Conservation (phyloP, 2,888 invertebrate species). For the Oscheius onirici region DNA sequence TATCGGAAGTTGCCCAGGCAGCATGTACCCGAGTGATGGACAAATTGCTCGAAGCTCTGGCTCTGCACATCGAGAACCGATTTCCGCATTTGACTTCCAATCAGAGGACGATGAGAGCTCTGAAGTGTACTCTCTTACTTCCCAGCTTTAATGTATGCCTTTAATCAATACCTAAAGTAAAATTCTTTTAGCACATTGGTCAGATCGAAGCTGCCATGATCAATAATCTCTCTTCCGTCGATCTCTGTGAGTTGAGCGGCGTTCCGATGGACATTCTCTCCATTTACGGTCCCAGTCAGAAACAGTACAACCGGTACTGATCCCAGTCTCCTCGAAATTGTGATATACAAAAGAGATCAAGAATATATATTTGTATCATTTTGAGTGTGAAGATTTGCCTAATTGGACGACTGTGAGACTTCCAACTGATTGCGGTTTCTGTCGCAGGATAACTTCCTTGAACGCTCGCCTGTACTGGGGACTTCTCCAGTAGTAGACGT, state of each 20-base stretch:
- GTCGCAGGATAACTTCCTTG: background rate
- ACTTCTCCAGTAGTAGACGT: background rate
- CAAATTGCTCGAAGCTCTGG: conserved; percentile 48
- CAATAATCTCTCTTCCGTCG: conserved; percentile 48
- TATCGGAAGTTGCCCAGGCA: conserved; percentile 42
- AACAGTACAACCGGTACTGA: conserved; percentile 7
- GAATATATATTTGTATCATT: background rate
- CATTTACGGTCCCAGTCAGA: conserved; percentile 34
- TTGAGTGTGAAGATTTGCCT: background rate
- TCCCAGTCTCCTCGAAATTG: background rate
- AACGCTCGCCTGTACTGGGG: background rate
- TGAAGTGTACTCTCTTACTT: conserved; percentile 54
- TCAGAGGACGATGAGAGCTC: conserved; percentile 46
- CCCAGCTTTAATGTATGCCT: conserved; percentile 55
- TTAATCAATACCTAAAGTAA: background rate
- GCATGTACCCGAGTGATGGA: conserved; percentile 43
- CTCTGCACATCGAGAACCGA: conserved; percentile 45
- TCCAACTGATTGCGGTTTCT: background rate
- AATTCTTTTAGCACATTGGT: conserved; percentile 53
- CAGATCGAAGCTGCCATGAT: conserved; percentile 56
- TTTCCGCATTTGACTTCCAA: conserved; percentile 46
- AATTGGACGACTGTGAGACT: background rate
- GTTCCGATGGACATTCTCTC: conserved; percentile 55
- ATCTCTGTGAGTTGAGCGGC: conserved; percentile 49
- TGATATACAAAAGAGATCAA: background rate